These are phyloP conservation scores for Gryon sp. DNA, from an alignment of 1,140 invertebrate genomes.

Conservation along the genomic window DNA sequence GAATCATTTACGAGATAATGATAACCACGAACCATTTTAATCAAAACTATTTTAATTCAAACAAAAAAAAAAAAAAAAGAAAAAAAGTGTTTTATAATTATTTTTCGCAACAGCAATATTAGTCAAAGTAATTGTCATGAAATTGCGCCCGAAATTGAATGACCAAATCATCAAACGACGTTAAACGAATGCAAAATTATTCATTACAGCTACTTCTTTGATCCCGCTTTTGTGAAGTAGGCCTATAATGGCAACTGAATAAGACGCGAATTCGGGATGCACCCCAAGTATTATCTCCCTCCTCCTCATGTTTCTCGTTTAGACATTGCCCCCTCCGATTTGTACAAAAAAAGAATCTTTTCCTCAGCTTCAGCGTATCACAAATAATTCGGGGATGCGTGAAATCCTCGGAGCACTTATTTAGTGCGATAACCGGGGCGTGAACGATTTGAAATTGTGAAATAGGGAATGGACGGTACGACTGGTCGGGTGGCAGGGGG, in stretches of 20 bases:
- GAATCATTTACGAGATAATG: too few relatives aligned
- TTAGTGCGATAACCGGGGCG: slow-evolving; percentile 75
- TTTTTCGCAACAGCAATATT: too few relatives aligned
- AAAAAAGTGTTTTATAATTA: too few relatives aligned
- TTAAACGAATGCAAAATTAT: slow-evolving; percentile 25
- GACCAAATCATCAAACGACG: too few relatives aligned
- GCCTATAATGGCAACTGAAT: slow-evolving; percentile 36
- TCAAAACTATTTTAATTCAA: too few relatives aligned
- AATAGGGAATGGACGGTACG: slow-evolving; percentile 31
- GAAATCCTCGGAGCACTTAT: slow-evolving; percentile 72
- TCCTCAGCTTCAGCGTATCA: slow-evolving; percentile 46
- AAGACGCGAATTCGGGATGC: slow-evolving; percentile 33
- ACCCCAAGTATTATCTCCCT: slow-evolving; percentile 38
- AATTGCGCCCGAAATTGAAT: too few relatives aligned
- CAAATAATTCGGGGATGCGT: slow-evolving; percentile 78
- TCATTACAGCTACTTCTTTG: slow-evolving; percentile 23
- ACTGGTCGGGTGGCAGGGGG: slow-evolving; percentile 2
- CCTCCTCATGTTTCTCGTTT: too few relatives aligned
- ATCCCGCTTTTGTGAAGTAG: slow-evolving; percentile 19
- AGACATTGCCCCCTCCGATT: too few relatives aligned
- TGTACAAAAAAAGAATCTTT: slow-evolving; percentile 46
- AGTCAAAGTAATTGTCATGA: too few relatives aligned
- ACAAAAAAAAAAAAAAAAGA: too few relatives aligned
- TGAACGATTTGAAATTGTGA: slow-evolving; percentile 68
- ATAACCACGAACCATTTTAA: too few relatives aligned